Conservation (phyloP, 2,888 invertebrate genomes). For the Pyrrhosoma nymphula region DNA sequence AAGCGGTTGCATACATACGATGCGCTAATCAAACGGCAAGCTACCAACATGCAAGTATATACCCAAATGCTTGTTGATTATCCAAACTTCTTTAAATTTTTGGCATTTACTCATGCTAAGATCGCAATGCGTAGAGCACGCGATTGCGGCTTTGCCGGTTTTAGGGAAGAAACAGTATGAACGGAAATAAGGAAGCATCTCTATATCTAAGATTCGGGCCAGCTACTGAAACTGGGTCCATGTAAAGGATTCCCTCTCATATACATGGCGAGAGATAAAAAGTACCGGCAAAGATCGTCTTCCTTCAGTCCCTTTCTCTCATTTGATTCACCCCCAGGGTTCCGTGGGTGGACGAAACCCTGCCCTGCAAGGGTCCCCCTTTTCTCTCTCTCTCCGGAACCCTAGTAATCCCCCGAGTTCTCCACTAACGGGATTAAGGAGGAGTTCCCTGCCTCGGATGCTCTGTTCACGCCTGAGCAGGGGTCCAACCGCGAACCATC, state of each 20-base stretch:
- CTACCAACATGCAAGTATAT: no score
- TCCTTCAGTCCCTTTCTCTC: neutral
- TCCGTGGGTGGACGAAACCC: neutral
- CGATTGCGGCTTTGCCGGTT: no score
- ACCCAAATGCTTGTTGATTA: no score
- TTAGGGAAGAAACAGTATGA: no score
- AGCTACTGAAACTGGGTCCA: neutral
- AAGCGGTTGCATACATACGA: no score
- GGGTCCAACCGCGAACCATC: neutral
- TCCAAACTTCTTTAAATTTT: no score
- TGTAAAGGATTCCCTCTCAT: neutral
- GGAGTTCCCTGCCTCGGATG: neutral
- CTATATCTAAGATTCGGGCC: no score
- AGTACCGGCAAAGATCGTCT: neutral
- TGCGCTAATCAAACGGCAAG: no score
- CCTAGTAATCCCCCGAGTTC: neutral
- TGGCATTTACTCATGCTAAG: no score
- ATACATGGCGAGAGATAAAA: neutral
- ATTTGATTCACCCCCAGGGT: neutral
- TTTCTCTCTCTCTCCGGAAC: neutral
- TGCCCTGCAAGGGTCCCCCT: neutral
- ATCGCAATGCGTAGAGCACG: no score
- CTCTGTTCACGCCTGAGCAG: neutral
- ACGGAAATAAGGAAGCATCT: no score
- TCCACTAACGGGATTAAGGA: neutral